phyloP scores from a whole-genome alignment of 1,140 invertebrate genomes.

The Pseudoatta argentina region DNA sequence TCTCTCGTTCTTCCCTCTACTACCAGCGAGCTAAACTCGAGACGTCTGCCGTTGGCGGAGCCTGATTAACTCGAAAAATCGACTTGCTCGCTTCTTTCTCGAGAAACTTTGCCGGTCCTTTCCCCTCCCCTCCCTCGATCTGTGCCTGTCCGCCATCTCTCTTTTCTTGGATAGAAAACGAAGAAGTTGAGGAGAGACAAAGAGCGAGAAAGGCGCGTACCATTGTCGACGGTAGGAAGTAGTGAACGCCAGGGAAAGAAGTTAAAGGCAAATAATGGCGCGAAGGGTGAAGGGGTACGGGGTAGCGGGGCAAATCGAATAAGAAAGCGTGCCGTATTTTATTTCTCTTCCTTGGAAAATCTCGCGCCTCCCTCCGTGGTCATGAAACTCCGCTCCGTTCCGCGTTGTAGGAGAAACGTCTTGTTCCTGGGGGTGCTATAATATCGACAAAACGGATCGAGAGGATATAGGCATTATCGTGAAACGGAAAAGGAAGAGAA shows the following conservation, averaged over 20 bases:
- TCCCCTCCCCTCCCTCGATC: too few relatives aligned
- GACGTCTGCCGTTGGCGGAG: constrained; percentile 80
- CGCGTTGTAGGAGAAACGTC: constrained; percentile 31
- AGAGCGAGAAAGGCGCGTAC: constrained; percentile 40
- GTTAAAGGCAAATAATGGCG: constrained; percentile 73
- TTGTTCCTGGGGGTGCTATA: constrained; percentile 59
- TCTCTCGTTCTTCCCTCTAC: constrained; percentile 49
- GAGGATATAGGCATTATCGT: constrained; percentile 59
- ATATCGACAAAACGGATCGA: constrained; percentile 62
- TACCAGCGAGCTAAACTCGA: constrained; percentile 72
- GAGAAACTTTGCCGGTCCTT: constrained; percentile 1
- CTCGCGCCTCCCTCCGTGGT: constrained; percentile 48
- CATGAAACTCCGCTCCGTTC: constrained; percentile 51
- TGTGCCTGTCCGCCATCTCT: constrained; percentile 10
- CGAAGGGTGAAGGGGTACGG: constrained; percentile 15
- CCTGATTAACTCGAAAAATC: constrained; percentile 81
- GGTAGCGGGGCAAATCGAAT: constrained; percentile 62
- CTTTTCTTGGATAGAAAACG: neutral
- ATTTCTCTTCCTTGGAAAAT: constrained; percentile 65
- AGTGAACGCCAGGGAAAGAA: constrained; percentile 45
- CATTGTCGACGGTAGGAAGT: constrained; percentile 63
- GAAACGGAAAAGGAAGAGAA: constrained; percentile 16
- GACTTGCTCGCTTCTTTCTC: constrained; percentile 51
- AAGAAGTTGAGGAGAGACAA: constrained; percentile 53
- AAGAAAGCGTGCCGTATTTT: constrained; percentile 66